These are phyloP conservation scores for Clamator glandarius DNA, from an alignment of 2,797 vertebrate species.

Conservation along the genomic window DNA sequence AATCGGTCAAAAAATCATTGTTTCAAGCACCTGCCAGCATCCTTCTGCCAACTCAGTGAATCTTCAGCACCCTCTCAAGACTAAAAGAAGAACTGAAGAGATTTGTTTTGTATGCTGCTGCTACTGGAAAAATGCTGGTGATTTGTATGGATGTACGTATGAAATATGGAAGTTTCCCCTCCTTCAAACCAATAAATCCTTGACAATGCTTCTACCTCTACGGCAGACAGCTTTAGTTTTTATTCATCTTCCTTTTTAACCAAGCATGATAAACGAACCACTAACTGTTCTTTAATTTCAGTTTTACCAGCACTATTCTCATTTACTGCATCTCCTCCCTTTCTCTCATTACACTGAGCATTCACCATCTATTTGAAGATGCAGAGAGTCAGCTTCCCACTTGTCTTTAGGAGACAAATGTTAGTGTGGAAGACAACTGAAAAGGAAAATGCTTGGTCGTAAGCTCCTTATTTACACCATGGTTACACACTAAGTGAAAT, in stretches of 20 bases:
- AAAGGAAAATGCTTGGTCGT: neutral
- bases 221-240: neutral
- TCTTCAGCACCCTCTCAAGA: conserved; percentile 25
- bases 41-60: neutral
- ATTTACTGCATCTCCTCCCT: neutral
- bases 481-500: neutral
- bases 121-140: neutral
- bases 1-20: neutral
- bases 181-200: neutral
- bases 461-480: neutral
- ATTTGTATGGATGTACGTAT: neutral
- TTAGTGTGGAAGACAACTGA: neutral
- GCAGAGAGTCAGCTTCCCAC: neutral
- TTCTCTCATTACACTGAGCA: neutral
- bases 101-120: neutral
- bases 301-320: neutral
- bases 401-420: neutral
- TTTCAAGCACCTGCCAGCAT: neutral
- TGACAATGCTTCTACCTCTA: neutral
- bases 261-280: neutral
- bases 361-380: neutral
- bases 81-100: conserved; percentile 13
- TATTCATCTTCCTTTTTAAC: neutral
- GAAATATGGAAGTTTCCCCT: neutral
- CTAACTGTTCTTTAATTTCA: neutral